A percentile compares a stretch with the other conserved stretches of the same genome.
These are phyloP conservation scores for Prunella strophiata DNA, from an alignment of 2,797 vertebrate genomes.

Conservation along the genomic window DNA sequence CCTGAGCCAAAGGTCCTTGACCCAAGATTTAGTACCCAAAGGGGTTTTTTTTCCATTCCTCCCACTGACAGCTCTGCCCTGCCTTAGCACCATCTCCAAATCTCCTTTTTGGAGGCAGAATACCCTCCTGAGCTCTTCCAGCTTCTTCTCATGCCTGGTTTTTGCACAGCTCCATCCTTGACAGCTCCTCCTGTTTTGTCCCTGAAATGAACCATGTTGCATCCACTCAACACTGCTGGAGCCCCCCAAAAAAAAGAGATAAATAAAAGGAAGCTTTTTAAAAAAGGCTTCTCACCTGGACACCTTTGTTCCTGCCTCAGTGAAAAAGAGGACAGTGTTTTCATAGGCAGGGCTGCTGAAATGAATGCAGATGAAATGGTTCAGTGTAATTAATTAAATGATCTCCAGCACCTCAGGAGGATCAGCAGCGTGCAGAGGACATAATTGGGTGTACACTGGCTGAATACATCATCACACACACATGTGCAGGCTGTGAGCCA, in stretches of 20 bases:
- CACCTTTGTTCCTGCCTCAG: not conserved
- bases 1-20: not conserved
- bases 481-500: not conserved
- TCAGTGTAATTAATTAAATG: conserved; percentile 26
- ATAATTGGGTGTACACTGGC: not conserved
- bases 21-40: not conserved
- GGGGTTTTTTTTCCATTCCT: not conserved
- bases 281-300: not conserved
- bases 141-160: not conserved
- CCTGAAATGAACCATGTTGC: not conserved
- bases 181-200: not conserved
- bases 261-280: not conserved
- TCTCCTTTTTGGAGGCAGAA: not conserved
- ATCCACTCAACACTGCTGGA: not conserved
- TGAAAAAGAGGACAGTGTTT: not conserved
- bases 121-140: not conserved
- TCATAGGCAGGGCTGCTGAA: not conserved
- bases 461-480: not conserved
- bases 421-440: not conserved
- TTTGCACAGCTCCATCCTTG: not conserved
- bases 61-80: not conserved
- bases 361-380: not conserved
- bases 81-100: not conserved
- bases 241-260: not conserved
- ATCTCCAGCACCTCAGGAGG: not conserved